Evolutionary conservation across 2,113 vertebrate species (phyloP).

Genomic region (Aplodontia rufa): DNA sequence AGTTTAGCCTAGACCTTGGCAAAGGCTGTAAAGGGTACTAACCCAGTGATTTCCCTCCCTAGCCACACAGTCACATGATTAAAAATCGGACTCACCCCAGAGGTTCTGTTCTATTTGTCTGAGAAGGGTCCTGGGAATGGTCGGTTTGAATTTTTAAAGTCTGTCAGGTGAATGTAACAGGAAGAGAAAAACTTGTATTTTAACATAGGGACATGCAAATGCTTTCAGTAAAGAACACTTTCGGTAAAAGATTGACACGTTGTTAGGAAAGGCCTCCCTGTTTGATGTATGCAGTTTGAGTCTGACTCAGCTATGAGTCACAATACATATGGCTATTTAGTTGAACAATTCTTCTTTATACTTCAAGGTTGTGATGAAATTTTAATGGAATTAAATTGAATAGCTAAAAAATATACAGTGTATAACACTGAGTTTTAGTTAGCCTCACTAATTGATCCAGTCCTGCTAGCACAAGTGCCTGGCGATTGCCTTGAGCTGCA

Average conservation of each 20-base stretch:
- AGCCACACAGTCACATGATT: not conserved
- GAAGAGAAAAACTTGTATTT: not conserved
- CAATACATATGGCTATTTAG: not conserved
- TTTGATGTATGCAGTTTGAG: not conserved
- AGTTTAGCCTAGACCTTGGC: not conserved
- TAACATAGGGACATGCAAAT: not conserved
- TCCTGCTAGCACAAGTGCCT: not conserved
- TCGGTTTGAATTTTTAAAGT: conserved; percentile 10
- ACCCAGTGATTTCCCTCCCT: not conserved
- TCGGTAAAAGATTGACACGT: not conserved
- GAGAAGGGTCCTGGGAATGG: not conserved
- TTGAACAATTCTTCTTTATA: conserved; percentile 19
- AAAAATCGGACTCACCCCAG: not conserved
- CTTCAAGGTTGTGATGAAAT: not conserved
- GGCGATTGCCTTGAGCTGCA: not conserved
- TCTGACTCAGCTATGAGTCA: not conserved
- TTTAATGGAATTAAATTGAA: conserved; percentile 29
- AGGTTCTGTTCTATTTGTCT: not conserved
- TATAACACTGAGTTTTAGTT: not conserved
- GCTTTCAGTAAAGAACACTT: not conserved
- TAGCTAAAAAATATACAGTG: not conserved
- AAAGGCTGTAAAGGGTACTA: not conserved
- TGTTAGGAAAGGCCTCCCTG: not conserved
- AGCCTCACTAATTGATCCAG: not conserved
- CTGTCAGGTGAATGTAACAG: not conserved